phyloP scores from a whole-genome alignment of 2,113 vertebrate genomes.

The Todiramphus saurophagus region DNA sequence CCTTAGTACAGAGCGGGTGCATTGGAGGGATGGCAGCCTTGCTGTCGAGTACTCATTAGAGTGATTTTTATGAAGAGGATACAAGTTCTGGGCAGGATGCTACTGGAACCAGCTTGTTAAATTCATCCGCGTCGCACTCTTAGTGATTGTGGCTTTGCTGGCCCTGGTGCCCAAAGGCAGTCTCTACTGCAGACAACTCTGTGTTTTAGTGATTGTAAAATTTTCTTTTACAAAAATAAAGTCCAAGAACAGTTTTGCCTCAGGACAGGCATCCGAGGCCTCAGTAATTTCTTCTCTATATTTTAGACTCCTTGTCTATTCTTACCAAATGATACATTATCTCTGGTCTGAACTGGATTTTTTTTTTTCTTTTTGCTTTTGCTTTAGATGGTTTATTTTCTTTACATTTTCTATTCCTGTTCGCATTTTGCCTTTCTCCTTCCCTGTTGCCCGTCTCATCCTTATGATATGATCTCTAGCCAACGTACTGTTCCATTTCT shows the following conservation, averaged over 20 bases:
- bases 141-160: neutral
- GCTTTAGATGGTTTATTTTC: neutral
- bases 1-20: neutral
- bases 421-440: neutral
- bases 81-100: neutral
- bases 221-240: neutral
- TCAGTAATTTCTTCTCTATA: neutral
- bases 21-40: neutral
- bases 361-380: neutral
- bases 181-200: neutral
- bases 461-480: neutral
- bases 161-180: neutral
- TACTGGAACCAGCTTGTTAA: neutral
- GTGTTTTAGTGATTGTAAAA: neutral
- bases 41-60: neutral
- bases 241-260: neutral
- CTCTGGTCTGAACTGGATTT: neutral
- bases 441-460: neutral
- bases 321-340: neutral
- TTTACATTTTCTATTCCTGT: neutral
- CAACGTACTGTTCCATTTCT: neutral
- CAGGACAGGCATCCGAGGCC: neutral
- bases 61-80: constrained; percentile 4
- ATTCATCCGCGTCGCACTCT: neutral
- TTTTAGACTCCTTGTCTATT: neutral